Conservation (phyloP, 2,797 vertebrate species). For the Pipistrellus pipistrellus region DNA sequence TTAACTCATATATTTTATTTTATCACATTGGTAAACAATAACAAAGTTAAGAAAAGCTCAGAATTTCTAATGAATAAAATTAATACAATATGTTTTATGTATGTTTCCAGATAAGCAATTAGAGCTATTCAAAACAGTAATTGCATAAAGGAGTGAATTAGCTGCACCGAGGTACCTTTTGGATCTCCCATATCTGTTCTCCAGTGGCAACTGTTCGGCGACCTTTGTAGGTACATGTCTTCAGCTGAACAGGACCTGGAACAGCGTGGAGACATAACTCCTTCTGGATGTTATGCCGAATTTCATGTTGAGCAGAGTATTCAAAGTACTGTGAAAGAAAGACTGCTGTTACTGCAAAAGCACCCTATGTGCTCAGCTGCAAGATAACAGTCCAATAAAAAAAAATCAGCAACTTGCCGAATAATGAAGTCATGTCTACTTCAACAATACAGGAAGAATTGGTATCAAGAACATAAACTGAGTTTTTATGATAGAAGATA, state of each 20-base stretch:
- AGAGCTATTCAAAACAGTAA: constrained; percentile 33
- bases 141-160: background rate
- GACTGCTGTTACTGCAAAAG: constrained; percentile 32
- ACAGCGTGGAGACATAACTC: constrained; percentile 95
- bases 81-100: background rate
- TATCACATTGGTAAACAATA: background rate
- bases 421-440: background rate
- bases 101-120: constrained; percentile 26
- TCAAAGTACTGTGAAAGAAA: constrained; percentile 95
- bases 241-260: constrained; percentile 91
- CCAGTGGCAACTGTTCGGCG: constrained; percentile 88
- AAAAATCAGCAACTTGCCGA: background rate
- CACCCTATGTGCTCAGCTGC: background rate
- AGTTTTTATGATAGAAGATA: background rate
- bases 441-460: background rate
- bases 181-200: constrained; percentile 96
- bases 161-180: constrained; percentile 90
- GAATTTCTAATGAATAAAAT: background rate
- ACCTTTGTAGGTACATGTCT: constrained; percentile 94
- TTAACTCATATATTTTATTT: constrained; percentile 40
- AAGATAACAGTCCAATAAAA: background rate
- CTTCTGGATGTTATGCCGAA: constrained; percentile 98
- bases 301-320: constrained; percentile 94
- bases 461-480: background rate
- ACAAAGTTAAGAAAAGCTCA: constrained; percentile 15